Base-by-base conservation (phyloP, 2,113 vertebrate species). In the Salvelinus alpinus region DNA sequence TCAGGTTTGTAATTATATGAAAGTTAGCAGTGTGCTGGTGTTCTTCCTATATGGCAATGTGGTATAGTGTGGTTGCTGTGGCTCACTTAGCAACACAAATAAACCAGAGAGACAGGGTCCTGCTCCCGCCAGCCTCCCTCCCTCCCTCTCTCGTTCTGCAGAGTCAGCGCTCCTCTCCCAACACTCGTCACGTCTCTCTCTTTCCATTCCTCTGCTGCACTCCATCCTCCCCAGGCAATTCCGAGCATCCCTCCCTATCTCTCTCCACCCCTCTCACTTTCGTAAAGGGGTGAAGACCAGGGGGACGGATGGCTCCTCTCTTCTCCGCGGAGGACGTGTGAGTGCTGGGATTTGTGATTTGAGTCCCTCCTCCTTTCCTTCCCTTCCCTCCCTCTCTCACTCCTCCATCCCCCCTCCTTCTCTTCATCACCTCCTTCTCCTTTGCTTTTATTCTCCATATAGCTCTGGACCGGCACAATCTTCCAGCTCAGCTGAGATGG, bases 301-400 rank as follows among this genome's bases (percentile, higher is more conserved):
- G 68, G 64, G 66, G 75, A 78, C 59, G 62, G 24, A 71, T 80
- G 74, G 77, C 65, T 72, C 80, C 1, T 29, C 79, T 72, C 80
- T 0, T 27, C 80, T 80, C 80, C 84, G 74, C 70, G 24, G 73
- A 73, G 79, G 85, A 82, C 71, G 47, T 66, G 54, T 78, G 4
- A 44, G 79, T 84, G 84, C 86, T 78, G 77, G 80, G 85, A 84
- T 86, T 84, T 90, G 22, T 72, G 29, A 62, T 74, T 71, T 70
- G 67, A 68, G 24, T 44, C 64, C 60, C 73, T 64, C 71, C 70
- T 67, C 78, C 75, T 84, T 84, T 71, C 68, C 64, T 57, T n/a
- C 27, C 48, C 12, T 5, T 3, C 66, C 29, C 22, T 54, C n/a
- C 48, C 20, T 22, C 12, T 51, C 44, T 57, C 74, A 25, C 60